Evolutionary conservation across 2,888 invertebrate genomes (phyloP).

Genomic region (Pyrocoelia pectoralis): DNA sequence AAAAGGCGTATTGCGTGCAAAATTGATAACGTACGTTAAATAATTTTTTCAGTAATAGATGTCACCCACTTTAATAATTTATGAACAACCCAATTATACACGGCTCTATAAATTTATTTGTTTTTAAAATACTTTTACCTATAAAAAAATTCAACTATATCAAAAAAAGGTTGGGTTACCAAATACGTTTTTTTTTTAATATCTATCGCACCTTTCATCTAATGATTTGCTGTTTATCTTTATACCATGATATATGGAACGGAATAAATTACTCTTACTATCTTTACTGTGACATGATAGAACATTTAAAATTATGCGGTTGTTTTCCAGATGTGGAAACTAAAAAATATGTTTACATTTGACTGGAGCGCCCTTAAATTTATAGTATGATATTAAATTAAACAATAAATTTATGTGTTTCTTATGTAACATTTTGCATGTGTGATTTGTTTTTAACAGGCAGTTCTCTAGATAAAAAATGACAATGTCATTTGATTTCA

Average conservation of each 20-base stretch:
- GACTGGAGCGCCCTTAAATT: slow-evolving; percentile 4
- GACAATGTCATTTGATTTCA: no score
- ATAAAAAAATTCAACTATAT: not conserved
- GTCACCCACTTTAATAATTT: not conserved
- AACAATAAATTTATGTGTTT: slow-evolving; percentile 11
- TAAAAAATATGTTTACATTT: slow-evolving; percentile 12
- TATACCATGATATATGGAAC: slow-evolving; percentile 29
- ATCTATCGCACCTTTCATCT: slow-evolving; percentile 8
- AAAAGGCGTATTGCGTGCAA: no score
- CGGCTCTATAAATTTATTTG: not conserved
- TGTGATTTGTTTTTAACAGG: not conserved
- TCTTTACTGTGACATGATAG: slow-evolving; percentile 24
- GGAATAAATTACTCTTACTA: slow-evolving; percentile 28
- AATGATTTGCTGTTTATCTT: slow-evolving; percentile 14
- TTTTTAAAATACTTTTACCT: not conserved
- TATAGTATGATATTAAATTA: slow-evolving; percentile 8
- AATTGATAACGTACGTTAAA: no score
- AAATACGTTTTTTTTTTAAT: not conserved
- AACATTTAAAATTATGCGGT: slow-evolving; percentile 16
- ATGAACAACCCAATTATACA: not conserved
- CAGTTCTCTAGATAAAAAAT: not conserved
- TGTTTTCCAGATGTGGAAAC: slow-evolving; percentile 13
- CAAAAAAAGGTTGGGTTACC: slow-evolving; percentile 1
- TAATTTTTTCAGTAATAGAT: no score
- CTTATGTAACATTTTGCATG: slow-evolving; percentile 1